These are phyloP conservation scores for Acrossocheilus fasciatus DNA, from an alignment of 2,797 vertebrate genomes.

Conservation along the genomic window DNA sequence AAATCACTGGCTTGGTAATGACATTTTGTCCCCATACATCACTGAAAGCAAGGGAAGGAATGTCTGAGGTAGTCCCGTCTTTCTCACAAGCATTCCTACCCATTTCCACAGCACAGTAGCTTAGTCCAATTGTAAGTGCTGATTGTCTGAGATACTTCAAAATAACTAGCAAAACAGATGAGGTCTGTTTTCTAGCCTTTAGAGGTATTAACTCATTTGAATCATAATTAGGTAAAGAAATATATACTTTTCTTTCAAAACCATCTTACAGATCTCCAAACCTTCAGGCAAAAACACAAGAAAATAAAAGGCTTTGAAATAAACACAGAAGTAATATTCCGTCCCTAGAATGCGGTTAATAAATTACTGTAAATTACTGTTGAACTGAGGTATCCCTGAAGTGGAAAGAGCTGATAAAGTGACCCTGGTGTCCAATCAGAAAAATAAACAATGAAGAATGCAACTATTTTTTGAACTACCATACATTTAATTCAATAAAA, in stretches of 20 bases:
- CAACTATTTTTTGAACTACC: not conserved
- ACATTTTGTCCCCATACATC: slow-evolving; percentile 68
- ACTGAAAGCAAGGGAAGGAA: slow-evolving; percentile 63
- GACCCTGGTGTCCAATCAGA: not conserved
- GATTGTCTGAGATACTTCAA: not conserved
- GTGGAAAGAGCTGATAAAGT: not conserved
- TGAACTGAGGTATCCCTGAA: not conserved
- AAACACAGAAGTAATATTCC: not conserved
- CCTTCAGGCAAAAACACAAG: not conserved
- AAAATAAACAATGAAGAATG: not conserved
- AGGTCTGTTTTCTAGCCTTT: not conserved
- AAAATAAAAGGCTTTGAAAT: not conserved
- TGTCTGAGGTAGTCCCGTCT: slow-evolving; percentile 58
- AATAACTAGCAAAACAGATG: slow-evolving; percentile 19
- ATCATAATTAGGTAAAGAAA: not conserved
- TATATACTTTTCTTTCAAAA: not conserved
- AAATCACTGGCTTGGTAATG: slow-evolving; percentile 67
- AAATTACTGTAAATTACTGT: not conserved
- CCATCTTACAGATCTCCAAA: not conserved
- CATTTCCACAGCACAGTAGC: slow-evolving; percentile 19
- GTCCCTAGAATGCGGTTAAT: not conserved
- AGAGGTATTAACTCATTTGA: not conserved
- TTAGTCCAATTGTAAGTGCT: not conserved
- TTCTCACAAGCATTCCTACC: slow-evolving; percentile 25
- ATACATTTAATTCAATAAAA: not conserved